Base-by-base conservation (phyloP, 2,113 vertebrate species). In the Zeus faber region DNA sequence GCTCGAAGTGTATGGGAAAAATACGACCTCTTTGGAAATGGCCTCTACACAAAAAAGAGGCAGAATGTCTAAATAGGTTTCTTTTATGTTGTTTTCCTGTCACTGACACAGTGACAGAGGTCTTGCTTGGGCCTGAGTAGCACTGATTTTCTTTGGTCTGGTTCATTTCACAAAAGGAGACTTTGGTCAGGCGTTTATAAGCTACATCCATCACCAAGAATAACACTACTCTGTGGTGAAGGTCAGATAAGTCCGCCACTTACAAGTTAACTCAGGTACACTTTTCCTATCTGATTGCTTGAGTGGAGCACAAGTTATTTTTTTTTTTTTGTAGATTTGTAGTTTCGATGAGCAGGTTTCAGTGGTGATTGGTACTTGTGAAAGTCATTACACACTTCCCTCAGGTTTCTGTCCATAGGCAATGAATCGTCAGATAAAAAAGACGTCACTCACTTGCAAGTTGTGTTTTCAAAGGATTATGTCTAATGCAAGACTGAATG, bases 111-210 rank as follows among this genome's bases (percentile, higher is more conserved):
- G 37, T 18, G 49, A 16, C 67, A 48, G 33, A 69, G 50, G 70
- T 70, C 53, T 69, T 55, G 39, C 17, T 20, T 75, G 52, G 52
- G 22, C 26, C 52, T 49, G 47, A 43, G 63, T 48, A 14, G 7
- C 16, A 58, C 46, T 54, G 7, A 18, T 67, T 65, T 61, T 43
- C 40, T 53, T 53, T 59, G 33, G 37, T 49, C 31, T 48, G 54
- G 24, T 21, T 62, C 46, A 17, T 46, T 60, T 59, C n/a, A 57
- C n/a, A n/a, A 33, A 64, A 49, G 64, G 52, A 59, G 18, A 54
- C 35, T 60, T 53, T 63, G 41, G 47, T 70, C 54, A 48, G 33
- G 61, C 53, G 49, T 58, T 59, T 51, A 52, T 54, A 13, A 37
- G n/a, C 20, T 27, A 18, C 47, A 45, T 29, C 49, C 26, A 57